A percentile compares a stretch with the other conserved stretches of the same genome.
phyloP scores from a whole-genome alignment of 2,797 vertebrate species.

The Melanotaenia boesemani region DNA sequence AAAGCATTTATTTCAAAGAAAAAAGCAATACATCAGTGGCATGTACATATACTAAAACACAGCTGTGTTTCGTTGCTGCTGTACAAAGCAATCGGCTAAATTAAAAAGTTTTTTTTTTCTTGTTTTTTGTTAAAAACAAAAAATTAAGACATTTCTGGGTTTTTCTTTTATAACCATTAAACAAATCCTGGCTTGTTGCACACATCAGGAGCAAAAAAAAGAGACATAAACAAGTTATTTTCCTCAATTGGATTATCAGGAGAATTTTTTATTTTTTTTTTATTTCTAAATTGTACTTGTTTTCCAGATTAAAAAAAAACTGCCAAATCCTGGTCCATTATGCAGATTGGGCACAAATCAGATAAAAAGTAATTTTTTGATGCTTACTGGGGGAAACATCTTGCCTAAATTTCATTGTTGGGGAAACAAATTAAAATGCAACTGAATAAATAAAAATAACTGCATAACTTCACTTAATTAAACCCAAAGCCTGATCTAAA shows the following conservation, averaged over 20 bases:
- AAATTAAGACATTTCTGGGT: neutral
- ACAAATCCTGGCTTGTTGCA: neutral
- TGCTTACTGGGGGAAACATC: too few species aligned
- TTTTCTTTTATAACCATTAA: neutral
- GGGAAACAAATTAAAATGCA: neutral
- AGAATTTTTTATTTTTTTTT: too few species aligned
- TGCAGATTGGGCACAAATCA: too few species aligned
- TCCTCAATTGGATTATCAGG: too few species aligned
- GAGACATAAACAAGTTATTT: neutral
- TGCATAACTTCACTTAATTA: neutral
- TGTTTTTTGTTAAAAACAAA: neutral
- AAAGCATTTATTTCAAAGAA: conserved; percentile 21
- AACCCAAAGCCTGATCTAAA: conserved; percentile 17
- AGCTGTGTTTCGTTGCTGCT: conserved; percentile 29
- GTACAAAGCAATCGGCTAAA: neutral
- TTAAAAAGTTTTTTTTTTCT: neutral
- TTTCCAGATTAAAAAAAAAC: too few species aligned
- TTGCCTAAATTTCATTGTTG: too few species aligned
- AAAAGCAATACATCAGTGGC: conserved; percentile 42
- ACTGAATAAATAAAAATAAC: conserved; percentile 45
- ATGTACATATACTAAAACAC: conserved; percentile 67
- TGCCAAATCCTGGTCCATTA: too few species aligned
- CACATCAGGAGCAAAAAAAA: neutral
- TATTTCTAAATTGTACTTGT: too few species aligned
- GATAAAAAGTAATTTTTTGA: too few species aligned